Conservation (phyloP, 1,140 invertebrate species). For the Aphelinus certus region DNA sequence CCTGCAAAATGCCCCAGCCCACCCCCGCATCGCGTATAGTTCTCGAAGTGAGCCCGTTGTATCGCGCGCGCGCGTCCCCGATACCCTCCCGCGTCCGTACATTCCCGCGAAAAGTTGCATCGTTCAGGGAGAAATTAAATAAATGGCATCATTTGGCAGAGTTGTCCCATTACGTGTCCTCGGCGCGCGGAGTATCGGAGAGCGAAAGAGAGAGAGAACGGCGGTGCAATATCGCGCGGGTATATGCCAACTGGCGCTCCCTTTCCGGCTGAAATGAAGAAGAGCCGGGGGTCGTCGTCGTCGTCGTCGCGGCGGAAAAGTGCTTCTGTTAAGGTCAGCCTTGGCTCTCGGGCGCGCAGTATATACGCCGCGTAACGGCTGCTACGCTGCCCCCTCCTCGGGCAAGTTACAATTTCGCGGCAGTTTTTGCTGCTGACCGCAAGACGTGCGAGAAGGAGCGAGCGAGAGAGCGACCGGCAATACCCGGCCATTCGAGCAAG, state of each 20-base stretch:
- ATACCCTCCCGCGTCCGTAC: slow-evolving; percentile 44
- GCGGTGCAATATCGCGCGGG: slow-evolving; percentile 26
- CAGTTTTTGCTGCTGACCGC: slow-evolving; percentile 53
- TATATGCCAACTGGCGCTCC: slow-evolving; percentile 50
- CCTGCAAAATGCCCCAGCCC: too few relatives aligned
- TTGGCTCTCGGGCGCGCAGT: slow-evolving; percentile 5
- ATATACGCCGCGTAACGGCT: slow-evolving; percentile 33
- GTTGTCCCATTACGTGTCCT: slow-evolving; percentile 46
- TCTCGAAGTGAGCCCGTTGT: background rate
- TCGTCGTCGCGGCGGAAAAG: slow-evolving; percentile 42
- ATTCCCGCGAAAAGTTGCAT: slow-evolving; percentile 35
- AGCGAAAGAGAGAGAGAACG: slow-evolving; percentile 22
- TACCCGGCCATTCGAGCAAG: slow-evolving; percentile 59
- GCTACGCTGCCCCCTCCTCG: background rate
- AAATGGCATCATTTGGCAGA: slow-evolving; percentile 62
- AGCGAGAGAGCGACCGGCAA: slow-evolving; percentile 33
- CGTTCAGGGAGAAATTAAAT: slow-evolving; percentile 57
- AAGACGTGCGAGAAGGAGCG: slow-evolving; percentile 43
- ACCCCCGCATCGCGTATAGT: background rate
- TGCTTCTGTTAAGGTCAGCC: slow-evolving; percentile 42
- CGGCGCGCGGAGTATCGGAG: background rate
- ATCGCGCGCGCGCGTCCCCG: slow-evolving; percentile 36
- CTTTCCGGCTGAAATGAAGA: slow-evolving; percentile 28
- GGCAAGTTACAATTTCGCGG: slow-evolving; percentile 54
- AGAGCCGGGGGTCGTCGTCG: background rate